Evolutionary conservation across 2,888 invertebrate genomes (phyloP).

Genomic region (Rhagonycha fulva): DNA sequence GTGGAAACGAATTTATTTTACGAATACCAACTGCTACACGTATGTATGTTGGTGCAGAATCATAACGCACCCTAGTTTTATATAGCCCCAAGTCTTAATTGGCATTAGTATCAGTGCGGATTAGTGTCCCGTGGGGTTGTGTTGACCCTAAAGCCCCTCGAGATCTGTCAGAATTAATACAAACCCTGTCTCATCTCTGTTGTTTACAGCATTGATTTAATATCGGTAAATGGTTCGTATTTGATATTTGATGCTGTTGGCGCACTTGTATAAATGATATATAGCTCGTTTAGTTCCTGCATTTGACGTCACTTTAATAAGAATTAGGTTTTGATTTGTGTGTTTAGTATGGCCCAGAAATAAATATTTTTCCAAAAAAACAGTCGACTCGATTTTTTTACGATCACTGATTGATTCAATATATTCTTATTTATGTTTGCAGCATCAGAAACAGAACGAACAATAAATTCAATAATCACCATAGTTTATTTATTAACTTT

Average conservation of each 20-base stretch:
- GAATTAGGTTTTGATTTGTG: constrained; percentile 30
- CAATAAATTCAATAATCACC: neutral
- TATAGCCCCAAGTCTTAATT: constrained; percentile 35
- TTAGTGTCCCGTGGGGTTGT: constrained; percentile 34
- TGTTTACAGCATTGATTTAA: constrained; percentile 37
- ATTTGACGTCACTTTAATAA: constrained; percentile 36
- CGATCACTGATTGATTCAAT: neutral
- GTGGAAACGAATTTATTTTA: neutral
- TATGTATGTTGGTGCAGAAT: constrained; percentile 8
- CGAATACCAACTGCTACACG: neutral
- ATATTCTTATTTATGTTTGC: neutral
- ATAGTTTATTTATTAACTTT: neutral
- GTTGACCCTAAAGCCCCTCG: constrained; percentile 27
- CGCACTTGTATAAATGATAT: constrained; percentile 34
- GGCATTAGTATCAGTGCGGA: constrained; percentile 40
- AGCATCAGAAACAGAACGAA: neutral
- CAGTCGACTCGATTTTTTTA: neutral
- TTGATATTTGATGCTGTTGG: constrained; percentile 31
- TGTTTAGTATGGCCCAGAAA: neutral
- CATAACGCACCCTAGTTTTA: constrained; percentile 15
- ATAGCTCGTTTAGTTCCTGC: constrained; percentile 33
- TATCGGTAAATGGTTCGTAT: constrained; percentile 34
- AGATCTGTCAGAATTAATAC: constrained; percentile 31
- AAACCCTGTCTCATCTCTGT: constrained; percentile 28
- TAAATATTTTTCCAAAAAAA: neutral